Percentiles rank a stretch among this genome's conserved stretches.
Conservation (phyloP, 2,113 vertebrate species). For the Anarhynchus alexandrinus region DNA sequence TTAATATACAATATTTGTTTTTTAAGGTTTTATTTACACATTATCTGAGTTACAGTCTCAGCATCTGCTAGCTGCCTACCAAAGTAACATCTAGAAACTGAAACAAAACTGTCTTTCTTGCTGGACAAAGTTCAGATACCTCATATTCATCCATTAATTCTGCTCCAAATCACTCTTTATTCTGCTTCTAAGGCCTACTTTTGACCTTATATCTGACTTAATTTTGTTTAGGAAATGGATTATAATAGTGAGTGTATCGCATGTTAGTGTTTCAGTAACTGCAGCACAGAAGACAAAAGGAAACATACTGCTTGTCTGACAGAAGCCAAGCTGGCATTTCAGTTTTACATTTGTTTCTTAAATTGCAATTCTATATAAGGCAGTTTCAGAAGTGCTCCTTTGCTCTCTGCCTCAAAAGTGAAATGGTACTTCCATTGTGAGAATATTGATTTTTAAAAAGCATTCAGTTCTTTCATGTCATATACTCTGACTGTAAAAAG, state of each 20-base stretch:
- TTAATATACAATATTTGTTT: neutral
- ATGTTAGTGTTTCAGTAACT: neutral
- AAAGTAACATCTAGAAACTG: neutral
- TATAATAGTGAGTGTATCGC: neutral
- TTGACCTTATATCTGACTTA: neutral
- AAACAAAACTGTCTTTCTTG: neutral
- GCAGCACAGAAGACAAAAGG: neutral
- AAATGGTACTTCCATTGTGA: neutral
- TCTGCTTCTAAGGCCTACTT: neutral
- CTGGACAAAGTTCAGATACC: neutral
- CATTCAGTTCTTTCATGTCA: neutral
- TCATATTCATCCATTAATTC: neutral
- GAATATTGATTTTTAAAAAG: neutral
- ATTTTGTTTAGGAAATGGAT: neutral
- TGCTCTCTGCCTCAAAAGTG: neutral
- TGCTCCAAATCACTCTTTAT: neutral
- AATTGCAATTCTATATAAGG: neutral
- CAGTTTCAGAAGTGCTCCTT: neutral
- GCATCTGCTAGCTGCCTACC: neutral
- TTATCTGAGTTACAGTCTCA: neutral
- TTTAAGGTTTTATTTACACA: neutral
- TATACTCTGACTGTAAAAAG: neutral
- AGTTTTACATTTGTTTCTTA: neutral
- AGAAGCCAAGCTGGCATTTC: neutral
- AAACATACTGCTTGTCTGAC: neutral